phyloP scores from a whole-genome alignment of 2,113 vertebrate species.

The Ifrita kowaldi region DNA sequence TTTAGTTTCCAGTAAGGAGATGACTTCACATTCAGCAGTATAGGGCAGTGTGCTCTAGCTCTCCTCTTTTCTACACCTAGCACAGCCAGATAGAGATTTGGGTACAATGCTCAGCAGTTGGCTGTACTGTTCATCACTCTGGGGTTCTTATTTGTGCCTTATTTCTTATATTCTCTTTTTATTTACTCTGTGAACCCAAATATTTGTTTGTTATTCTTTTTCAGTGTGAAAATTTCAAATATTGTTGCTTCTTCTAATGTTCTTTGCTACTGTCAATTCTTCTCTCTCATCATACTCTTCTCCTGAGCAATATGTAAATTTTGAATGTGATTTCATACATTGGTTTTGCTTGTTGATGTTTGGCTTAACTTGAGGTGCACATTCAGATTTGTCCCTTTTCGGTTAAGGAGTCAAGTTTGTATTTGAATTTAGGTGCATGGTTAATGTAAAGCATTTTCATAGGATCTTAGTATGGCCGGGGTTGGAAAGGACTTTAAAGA shows the following conservation, averaged over 20 bases:
- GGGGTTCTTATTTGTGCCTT: not conserved
- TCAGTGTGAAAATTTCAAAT: not conserved
- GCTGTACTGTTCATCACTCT: not conserved
- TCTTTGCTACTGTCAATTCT: not conserved
- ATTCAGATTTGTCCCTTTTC: not conserved
- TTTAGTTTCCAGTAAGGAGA: not conserved
- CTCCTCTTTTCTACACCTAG: not conserved
- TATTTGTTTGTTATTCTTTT: not conserved
- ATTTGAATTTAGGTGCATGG: not conserved
- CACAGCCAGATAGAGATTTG: not conserved
- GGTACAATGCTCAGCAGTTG: not conserved
- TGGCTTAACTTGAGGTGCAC: not conserved
- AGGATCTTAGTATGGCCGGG: not conserved
- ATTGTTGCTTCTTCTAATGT: not conserved
- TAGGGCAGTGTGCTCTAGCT: not conserved
- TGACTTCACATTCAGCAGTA: not conserved
- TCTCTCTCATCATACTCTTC: not conserved
- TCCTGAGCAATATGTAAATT: not conserved
- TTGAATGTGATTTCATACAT: not conserved
- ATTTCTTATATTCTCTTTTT: not conserved
- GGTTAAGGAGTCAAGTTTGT: not conserved
- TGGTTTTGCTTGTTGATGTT: not conserved
- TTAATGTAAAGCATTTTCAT: not conserved
- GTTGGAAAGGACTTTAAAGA: not conserved
- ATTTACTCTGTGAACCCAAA: not conserved